Conservation (phyloP, 2,888 invertebrate genomes). For the Diarsia rubi region DNA sequence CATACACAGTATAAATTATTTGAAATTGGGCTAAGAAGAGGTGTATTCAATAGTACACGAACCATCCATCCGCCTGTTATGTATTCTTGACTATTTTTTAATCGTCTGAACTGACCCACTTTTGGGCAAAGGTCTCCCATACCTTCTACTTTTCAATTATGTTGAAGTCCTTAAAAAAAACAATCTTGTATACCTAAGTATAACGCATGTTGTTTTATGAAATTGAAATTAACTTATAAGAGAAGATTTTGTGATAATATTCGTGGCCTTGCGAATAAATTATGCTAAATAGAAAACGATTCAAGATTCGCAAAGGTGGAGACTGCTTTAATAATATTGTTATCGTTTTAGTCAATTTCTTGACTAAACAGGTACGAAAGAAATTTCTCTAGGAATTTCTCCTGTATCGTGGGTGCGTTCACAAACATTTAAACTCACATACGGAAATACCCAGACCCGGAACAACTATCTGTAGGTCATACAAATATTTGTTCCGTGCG, state of each 20-base stretch:
- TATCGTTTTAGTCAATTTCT: not conserved
- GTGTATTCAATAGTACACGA: too few species aligned
- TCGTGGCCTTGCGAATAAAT: slow-evolving; percentile 47
- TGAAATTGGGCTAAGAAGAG: too few species aligned
- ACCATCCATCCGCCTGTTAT: too few species aligned
- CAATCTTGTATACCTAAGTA: not conserved
- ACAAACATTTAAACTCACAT: too few species aligned
- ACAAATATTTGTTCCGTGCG: too few species aligned
- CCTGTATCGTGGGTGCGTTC: too few species aligned
- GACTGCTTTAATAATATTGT: not conserved
- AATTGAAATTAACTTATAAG: slow-evolving; percentile 10
- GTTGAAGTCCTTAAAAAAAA: not conserved
- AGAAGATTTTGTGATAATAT: slow-evolving; percentile 15
- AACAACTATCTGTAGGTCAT: too few species aligned
- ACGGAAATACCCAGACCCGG: too few species aligned
- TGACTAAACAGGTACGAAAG: not conserved
- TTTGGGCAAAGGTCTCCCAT: too few species aligned
- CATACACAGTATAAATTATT: not conserved
- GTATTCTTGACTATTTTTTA: too few species aligned
- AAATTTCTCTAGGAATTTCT: too few species aligned
- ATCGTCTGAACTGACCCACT: too few species aligned
- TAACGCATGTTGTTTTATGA: slow-evolving; percentile 2
- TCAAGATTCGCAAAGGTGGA: slow-evolving; percentile 21
- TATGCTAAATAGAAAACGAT: slow-evolving; percentile 46
- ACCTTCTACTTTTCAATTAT: not conserved